phyloP scores from a whole-genome alignment of 2,888 invertebrate genomes.

The Temnothorax unifasciatus region DNA sequence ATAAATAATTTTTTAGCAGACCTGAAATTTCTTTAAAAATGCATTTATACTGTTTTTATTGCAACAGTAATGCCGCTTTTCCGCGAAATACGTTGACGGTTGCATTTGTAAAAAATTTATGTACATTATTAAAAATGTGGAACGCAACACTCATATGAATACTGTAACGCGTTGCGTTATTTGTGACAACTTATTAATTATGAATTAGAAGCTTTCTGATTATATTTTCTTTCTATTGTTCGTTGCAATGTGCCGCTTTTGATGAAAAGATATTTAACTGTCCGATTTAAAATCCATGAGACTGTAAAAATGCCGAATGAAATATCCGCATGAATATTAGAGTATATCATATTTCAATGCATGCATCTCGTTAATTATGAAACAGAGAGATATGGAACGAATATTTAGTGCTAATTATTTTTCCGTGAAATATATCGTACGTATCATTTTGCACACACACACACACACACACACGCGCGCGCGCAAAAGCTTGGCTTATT shows the following conservation, averaged over 20 bases:
- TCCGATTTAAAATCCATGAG: not conserved
- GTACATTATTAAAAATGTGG: not conserved
- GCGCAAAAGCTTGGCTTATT: constrained; percentile 21
- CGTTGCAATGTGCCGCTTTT: not conserved
- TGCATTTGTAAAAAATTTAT: not conserved
- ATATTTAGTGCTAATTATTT: constrained; percentile 30
- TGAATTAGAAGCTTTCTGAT: not conserved
- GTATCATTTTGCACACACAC: not conserved
- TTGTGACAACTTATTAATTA: not conserved
- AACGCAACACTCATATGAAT: not conserved
- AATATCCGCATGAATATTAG: constrained; percentile 29
- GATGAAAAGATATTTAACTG: constrained; percentile 31
- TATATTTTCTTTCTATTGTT: not conserved
- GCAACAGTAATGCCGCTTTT: not conserved
- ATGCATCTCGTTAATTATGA: constrained; percentile 8
- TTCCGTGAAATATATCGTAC: not conserved
- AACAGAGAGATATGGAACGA: not conserved
- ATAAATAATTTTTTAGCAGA: constrained; percentile 9
- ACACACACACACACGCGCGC: not conserved
- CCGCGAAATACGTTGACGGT: not conserved
- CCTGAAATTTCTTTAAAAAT: not conserved
- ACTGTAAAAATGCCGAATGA: constrained; percentile 11
- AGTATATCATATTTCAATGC: not conserved
- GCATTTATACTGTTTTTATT: not conserved
- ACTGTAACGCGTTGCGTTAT: not conserved